A percentile compares a stretch with the other conserved stretches of the same genome.
Evolutionary conservation across 2,113 vertebrate genomes (phyloP).

Genomic region (Pomatorhinus ruficollis): DNA sequence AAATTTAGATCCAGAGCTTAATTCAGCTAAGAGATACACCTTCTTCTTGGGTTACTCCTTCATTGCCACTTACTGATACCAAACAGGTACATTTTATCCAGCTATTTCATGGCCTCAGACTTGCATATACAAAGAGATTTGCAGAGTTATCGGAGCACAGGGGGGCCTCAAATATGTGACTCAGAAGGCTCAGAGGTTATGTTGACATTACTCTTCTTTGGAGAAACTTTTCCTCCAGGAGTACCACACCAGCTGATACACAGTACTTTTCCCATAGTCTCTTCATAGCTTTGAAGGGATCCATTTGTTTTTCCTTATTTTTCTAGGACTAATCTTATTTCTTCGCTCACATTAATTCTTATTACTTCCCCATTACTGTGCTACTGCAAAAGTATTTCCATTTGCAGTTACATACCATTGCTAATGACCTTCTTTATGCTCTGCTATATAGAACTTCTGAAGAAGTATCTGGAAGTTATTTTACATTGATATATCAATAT

Average conservation of each 20-base stretch:
- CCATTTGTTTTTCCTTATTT: neutral
- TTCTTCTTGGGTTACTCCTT: neutral
- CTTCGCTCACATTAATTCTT: neutral
- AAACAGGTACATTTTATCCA: neutral
- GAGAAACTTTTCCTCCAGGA: neutral
- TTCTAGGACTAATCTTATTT: neutral
- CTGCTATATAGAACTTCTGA: neutral
- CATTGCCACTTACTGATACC: neutral
- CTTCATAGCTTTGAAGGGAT: neutral
- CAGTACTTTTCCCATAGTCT: neutral
- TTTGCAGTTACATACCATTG: neutral
- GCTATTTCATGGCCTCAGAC: neutral
- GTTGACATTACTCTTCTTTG: neutral
- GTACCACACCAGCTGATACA: neutral
- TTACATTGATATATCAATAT: neutral
- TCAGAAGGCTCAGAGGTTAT: neutral
- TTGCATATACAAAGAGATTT: neutral
- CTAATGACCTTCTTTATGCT: neutral
- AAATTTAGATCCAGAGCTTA: neutral
- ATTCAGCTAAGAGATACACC: neutral
- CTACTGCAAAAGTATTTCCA: neutral
- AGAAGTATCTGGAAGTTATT: neutral
- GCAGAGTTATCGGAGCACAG: neutral
- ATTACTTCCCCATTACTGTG: neutral
- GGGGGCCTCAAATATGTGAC: neutral